Conservation (phyloP, 2,888 invertebrate species). For the Beris chalybata region DNA sequence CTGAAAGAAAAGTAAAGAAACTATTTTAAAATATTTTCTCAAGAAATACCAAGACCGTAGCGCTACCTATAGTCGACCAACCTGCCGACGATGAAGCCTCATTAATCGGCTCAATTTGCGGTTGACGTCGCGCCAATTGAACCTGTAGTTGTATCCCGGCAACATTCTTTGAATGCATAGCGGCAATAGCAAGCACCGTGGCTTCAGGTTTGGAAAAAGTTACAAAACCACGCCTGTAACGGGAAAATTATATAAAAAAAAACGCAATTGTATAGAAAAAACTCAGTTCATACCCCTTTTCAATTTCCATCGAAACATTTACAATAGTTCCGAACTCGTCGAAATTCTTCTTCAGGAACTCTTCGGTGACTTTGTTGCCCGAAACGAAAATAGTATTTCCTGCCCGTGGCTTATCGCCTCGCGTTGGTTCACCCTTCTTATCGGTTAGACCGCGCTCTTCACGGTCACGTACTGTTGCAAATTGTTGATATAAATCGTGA, state of each 20-base stretch:
- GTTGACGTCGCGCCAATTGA: constrained; percentile 78
- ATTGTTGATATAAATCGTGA: constrained; percentile 74
- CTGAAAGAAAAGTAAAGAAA: constrained; percentile 53
- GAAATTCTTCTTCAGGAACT: constrained; percentile 75
- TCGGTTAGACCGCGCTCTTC: constrained; percentile 63
- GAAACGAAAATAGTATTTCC: constrained; percentile 83
- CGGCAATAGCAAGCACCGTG: constrained; percentile 81
- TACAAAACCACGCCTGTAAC: constrained; percentile 78
- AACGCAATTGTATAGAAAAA: background rate
- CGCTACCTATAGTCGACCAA: constrained; percentile 69
- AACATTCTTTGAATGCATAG: constrained; percentile 76
- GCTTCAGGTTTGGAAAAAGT: constrained; percentile 89
- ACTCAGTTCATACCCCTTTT: constrained; percentile 66
- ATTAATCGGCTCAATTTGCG: constrained; percentile 73
- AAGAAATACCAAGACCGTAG: background rate
- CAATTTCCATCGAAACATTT: constrained; percentile 81
- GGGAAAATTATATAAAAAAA: background rate
- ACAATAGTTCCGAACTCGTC: constrained; percentile 72
- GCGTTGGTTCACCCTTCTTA: constrained; percentile 52
- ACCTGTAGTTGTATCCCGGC: constrained; percentile 77
- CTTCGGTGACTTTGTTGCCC: constrained; percentile 78
- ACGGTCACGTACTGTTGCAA: constrained; percentile 68
- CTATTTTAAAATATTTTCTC: background rate
- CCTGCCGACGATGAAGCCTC: constrained; percentile 75
- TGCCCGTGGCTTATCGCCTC: constrained; percentile 66